Conservation (phyloP, 2,113 vertebrate species). For the Laticauda colubrina region DNA sequence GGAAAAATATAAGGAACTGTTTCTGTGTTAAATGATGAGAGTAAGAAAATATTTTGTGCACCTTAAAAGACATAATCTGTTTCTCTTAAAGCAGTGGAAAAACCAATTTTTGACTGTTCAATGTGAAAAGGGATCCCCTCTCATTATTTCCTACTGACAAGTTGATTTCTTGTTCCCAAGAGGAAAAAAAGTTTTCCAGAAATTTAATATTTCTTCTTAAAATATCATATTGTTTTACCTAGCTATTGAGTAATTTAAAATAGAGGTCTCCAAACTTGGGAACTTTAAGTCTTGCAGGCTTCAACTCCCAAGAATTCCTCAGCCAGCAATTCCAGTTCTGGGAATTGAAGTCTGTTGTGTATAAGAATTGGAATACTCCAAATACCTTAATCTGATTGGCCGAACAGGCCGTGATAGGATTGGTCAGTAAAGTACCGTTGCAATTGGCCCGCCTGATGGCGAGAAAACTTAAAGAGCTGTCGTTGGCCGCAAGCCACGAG, state of each 20-base stretch:
- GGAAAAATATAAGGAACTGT: neutral
- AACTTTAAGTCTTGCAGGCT: neutral
- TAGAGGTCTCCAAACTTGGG: neutral
- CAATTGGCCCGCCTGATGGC: too few species aligned
- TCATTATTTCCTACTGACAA: neutral
- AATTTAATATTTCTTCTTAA: constrained; percentile 12
- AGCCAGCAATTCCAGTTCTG: neutral
- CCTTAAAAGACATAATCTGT: constrained; percentile 13
- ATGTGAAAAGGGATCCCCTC: constrained; percentile 47
- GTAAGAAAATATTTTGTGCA: constrained; percentile 16
- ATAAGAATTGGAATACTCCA: too few species aligned
- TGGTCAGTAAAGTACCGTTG: too few species aligned
- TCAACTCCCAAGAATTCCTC: neutral
- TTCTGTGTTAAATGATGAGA: constrained; percentile 31
- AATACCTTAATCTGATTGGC: too few species aligned
- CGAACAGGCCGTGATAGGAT: too few species aligned
- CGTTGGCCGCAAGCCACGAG: too few species aligned
- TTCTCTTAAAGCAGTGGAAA: constrained; percentile 20
- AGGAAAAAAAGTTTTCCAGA: constrained; percentile 9
- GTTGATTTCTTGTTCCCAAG: constrained; percentile 1
- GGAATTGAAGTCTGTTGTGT: too few species aligned
- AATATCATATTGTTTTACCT: constrained; percentile 22
- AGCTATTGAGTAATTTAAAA: neutral
- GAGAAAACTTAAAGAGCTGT: too few species aligned
- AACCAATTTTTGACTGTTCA: constrained; percentile 40